A percentile compares a stretch with the other conserved stretches of the same genome.
Evolutionary conservation across 2,888 invertebrate genomes (phyloP).

Genomic region (Galerucella calmariensis): DNA sequence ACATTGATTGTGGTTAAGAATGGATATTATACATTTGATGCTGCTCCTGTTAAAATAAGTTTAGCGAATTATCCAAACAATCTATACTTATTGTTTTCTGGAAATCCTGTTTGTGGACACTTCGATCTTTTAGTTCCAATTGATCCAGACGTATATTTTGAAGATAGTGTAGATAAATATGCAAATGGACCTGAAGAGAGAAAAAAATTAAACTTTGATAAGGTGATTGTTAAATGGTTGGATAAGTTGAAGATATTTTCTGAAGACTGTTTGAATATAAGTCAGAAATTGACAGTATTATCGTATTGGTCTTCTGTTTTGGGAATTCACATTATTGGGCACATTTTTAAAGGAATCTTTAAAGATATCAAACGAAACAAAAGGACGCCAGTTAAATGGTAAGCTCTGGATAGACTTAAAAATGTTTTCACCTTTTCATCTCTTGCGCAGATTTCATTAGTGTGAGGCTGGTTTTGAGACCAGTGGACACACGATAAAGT

Average conservation of each 20-base stretch:
- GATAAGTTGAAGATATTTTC: background rate
- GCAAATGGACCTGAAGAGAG: background rate
- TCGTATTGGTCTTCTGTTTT: background rate
- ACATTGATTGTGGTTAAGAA: background rate
- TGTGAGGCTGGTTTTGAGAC: no score
- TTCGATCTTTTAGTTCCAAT: constrained; percentile 7
- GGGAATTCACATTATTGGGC: background rate
- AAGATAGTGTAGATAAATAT: background rate
- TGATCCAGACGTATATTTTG: background rate
- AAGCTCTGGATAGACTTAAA: no score
- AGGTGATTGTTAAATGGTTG: background rate
- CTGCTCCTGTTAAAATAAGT: constrained; percentile 1
- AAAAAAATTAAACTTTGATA: background rate
- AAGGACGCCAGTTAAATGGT: no score
- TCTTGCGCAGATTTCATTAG: no score
- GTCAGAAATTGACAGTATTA: constrained; percentile 1
- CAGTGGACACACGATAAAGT: no score
- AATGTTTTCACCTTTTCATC: no score
- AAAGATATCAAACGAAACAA: background rate
- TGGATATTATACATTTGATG: background rate
- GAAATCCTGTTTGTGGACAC: constrained; percentile 1
- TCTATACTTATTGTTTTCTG: background rate
- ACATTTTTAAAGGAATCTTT: background rate
- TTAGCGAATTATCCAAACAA: background rate
- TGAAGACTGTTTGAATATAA: background rate